These are phyloP conservation scores for Drosophila kuntzei DNA, from an alignment of 2,888 invertebrate species.

Conservation along the genomic window DNA sequence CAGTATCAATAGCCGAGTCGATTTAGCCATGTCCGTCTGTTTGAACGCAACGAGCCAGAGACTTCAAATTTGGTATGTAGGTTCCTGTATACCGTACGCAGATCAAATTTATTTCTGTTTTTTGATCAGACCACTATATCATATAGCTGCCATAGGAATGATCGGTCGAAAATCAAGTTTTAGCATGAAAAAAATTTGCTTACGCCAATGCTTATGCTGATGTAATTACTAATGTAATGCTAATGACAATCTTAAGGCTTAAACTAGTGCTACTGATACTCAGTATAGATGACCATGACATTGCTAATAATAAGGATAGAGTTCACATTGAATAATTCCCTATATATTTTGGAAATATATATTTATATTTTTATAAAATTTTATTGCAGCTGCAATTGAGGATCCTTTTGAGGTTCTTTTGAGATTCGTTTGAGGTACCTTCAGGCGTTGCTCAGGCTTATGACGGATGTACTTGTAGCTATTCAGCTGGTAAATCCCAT, in stretches of 20 bases:
- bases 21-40: too few species aligned
- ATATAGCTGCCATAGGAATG: too few species aligned
- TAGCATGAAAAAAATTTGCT: too few species aligned
- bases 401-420: background rate
- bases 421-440: background rate
- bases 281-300: background rate
- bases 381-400: constrained; percentile 26
- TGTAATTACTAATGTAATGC: background rate
- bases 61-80: too few species aligned
- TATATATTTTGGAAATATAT: background rate
- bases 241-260: constrained; percentile 1
- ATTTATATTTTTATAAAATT: background rate
- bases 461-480: constrained; percentile 32
- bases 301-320: background rate
- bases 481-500: constrained; percentile 40
- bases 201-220: constrained; percentile 1
- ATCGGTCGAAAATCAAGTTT: too few species aligned
- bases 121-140: too few species aligned
- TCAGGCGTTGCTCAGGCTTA: constrained; percentile 17
- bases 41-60: too few species aligned
- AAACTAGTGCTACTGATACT: constrained; percentile 1
- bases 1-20: too few species aligned
- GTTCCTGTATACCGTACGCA: too few species aligned
- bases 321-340: background rate
- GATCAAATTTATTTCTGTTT: too few species aligned